Evolutionary conservation across 2,113 vertebrate genomes (phyloP), one percentile per base, ranked within the genome.

Genomic region (Climacteris rufus): DNA sequence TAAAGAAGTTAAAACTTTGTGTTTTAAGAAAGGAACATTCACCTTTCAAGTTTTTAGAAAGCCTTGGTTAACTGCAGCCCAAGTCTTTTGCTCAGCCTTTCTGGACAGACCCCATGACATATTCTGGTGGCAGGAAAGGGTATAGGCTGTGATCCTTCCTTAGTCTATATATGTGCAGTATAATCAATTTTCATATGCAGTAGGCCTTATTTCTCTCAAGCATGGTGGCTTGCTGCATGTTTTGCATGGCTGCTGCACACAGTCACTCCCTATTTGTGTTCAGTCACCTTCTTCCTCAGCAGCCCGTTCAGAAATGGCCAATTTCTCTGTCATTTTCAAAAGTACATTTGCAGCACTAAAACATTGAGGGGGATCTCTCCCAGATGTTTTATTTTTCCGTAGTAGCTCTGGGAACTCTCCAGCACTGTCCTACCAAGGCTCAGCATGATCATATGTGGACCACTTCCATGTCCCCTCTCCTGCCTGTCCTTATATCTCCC

Each of bases 171-270:
- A 1, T 54, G 27, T 39, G 56, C 18, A 28, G 4, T 53, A 53
- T 37, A 66, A 79, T 24, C 7, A 42, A 13, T 14, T 52, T 37
- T 21, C 24, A 15, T 50, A 33, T 31, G 52, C 20, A 63, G 15
- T 20, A 79, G 28, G 4, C 59, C 28, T 85, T 30, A n/a, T 4
- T 35, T 83, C 23, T 63, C 49, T 52, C 71, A 56, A 24, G 31
- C 15, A 25, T 3, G 4, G 6, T 53, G n/a, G 22, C 7, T 65
- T 77, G 9, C 39, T 44, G 21, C 33, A 52, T 0, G 0, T 28
- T 44, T 80, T 54, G 17, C 28, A 24, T 11, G 54, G 53, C 35
- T 47, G 16, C 45, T 44, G 24, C 33, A 80, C 20, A n/a, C 40
- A 25, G 33, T 40, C 35, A 25, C 24, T 65, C 39, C 39, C 21